Base-by-base conservation (phyloP, 2,113 vertebrate species). In the Anas platyrhynchos region DNA sequence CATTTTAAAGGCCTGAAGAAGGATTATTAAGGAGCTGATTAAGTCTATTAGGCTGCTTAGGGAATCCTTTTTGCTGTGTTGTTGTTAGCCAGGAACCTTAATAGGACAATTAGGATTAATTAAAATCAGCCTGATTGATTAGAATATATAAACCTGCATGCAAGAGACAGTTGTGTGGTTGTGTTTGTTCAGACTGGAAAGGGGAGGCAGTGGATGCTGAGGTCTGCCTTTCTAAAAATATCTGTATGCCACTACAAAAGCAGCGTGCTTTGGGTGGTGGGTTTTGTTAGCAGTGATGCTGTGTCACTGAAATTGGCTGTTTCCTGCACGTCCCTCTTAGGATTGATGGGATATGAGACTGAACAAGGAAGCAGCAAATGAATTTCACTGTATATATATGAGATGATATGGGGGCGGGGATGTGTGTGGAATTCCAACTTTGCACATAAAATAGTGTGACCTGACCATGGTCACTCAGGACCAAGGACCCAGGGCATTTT, bases 71-170 rank as follows among this genome's bases (percentile, higher is more conserved):
- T 73, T 96, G 56, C 89, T 89, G 72, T 94, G 69, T 83, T 97
- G 88, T 88, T 95, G 86, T 86, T 97, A 97, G 67, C 83, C 93
- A 94, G 65, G 76, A 97, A 95, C 58, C 76, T 91, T 95, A 96
- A 97, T 94, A 95, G 95, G 95, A 95, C 80, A 96, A 96, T 97
- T 97, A 96, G 82, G 81, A 96, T 97, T 98, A 97, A 97, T 97
- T 97, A 96, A 97, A 96, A 96, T 93, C 67, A 93, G 71, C 66
- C 77, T 95, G 91, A 97, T 97, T 96, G 92, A 97, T 97, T 96
- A 94, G 95, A 41, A 43, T 95, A 44, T 68, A 83, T 93, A 86
- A 97, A 96, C 44, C 74, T 94, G 59, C 74, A 73, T 1, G 4
- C 83, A 71, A 93, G 72, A 73, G n/a, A 29, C 8, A 38, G 79